These are phyloP conservation scores for Leptoclinus maculatus DNA, from an alignment of 2,797 vertebrate species.

Conservation along the genomic window DNA sequence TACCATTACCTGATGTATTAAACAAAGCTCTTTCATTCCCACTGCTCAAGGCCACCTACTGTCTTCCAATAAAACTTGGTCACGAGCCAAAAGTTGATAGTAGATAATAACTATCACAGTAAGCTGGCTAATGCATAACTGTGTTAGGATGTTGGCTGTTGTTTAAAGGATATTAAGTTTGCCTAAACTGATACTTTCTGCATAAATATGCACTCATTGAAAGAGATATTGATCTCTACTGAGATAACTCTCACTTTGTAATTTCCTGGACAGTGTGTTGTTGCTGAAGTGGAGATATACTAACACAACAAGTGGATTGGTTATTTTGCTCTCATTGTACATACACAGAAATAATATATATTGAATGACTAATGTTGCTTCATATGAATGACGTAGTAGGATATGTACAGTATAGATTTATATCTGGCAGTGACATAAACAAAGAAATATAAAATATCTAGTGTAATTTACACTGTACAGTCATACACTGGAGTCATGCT, in stretches of 20 bases:
- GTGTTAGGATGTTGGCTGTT: background rate
- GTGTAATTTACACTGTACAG: background rate
- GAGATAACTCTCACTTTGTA: background rate
- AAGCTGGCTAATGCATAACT: no score
- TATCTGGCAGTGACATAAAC: background rate
- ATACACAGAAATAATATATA: background rate
- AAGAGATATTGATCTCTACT: background rate
- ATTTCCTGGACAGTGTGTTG: background rate
- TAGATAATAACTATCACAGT: no score
- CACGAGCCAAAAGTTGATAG: background rate
- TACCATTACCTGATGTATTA: background rate
- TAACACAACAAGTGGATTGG: background rate
- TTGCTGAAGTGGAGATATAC: background rate
- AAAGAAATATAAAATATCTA: no score
- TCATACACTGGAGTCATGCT: background rate
- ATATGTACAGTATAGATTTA: background rate
- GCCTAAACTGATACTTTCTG: background rate
- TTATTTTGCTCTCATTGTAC: background rate
- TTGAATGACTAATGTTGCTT: background rate
- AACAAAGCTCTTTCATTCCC: constrained; percentile 4
- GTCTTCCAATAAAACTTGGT: background rate
- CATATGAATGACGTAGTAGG: background rate
- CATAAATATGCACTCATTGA: background rate
- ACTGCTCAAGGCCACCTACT: background rate
- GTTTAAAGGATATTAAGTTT: background rate